A percentile compares a stretch with the other conserved stretches of the same genome.
Evolutionary conservation across 2,888 invertebrate species (phyloP).

Genomic region (Cephonodes hylas): DNA sequence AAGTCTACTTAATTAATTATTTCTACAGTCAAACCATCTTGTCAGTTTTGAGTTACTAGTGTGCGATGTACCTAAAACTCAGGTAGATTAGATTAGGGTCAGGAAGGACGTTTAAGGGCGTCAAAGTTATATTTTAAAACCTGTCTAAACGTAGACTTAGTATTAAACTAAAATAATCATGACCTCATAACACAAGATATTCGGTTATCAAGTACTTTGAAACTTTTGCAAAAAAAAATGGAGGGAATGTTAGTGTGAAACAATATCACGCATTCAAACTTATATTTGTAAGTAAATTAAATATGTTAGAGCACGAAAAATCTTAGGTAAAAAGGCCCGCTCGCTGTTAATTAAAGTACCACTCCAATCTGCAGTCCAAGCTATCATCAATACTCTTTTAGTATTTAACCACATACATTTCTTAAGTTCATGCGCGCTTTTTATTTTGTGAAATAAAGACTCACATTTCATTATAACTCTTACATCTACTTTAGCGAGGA

Average conservation of each 20-base stretch:
- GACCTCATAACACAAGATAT: neutral
- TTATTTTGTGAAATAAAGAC: neutral
- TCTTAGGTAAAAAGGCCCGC: too few species aligned
- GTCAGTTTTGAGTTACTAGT: neutral
- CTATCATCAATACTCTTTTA: too few species aligned
- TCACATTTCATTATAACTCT: neutral
- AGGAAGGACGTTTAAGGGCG: conserved; percentile 13
- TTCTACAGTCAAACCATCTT: neutral
- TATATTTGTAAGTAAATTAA: too few species aligned
- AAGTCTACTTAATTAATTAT: too few species aligned
- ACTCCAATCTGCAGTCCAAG: too few species aligned
- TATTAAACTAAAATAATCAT: conserved; percentile 7
- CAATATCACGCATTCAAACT: too few species aligned
- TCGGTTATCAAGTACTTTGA: neutral
- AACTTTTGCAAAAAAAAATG: neutral
- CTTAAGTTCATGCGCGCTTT: too few species aligned
- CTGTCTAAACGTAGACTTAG: neutral
- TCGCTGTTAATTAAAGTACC: too few species aligned
- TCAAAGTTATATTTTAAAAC: conserved; percentile 2
- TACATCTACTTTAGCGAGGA: neutral
- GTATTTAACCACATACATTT: too few species aligned
- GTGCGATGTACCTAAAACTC: conserved; percentile 5
- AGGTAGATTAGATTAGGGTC: conserved; percentile 21
- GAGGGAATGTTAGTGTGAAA: too few species aligned
- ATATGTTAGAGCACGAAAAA: too few species aligned